Evolutionary conservation across 2,797 vertebrate genomes (phyloP), one percentile per base, ranked within the genome.

Genomic region (Streptopelia turtur): DNA sequence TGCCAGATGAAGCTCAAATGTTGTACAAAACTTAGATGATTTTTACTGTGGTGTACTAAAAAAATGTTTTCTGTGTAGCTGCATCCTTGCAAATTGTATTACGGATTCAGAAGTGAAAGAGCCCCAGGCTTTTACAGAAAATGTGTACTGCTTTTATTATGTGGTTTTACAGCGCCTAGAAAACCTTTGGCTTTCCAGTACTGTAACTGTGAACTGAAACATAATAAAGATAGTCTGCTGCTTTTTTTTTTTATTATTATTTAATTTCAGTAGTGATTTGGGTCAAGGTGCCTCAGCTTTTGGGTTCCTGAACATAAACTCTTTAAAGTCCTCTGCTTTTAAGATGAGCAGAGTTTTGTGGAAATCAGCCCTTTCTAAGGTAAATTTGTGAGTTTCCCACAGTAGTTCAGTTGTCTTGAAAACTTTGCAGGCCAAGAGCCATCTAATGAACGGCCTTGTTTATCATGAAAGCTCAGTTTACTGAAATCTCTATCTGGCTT

Each of bases 181-280:
- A 93, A 90, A 80, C 50, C 35, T 64, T 84, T 71, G 56, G 52
- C 53, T 94, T 90, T 93, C 78, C 74, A 93, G 45, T 83, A 90
- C 74, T 31, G 16, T 72, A 85, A 74, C 41, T 80, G 74, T 83
- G 83, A 94, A 72, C 60, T 66, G 92, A 88, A 94, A 35, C 53
- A 41, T 63, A 68, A 41, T 37, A 63, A 90, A 78, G 80, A 30
- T 61, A 56, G 15, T 52, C 69, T 81, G 31, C 1, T 45, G 59
- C 57, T 20, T 89, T 83, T 74, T 65, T 43, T 89, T 83, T 74
- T 61, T 16, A 39, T 39, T 39, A 39, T 39, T 39, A 14, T 39
- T 39, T 39, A 39, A 13, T 83, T 74, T 65, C 33, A 77, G 17
- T 74, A 47, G 43, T 31, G 66, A 71, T 25, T 21, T 66, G 33